phyloP scores from a whole-genome alignment of 2,113 vertebrate genomes.

The Picathartes gymnocephalus region DNA sequence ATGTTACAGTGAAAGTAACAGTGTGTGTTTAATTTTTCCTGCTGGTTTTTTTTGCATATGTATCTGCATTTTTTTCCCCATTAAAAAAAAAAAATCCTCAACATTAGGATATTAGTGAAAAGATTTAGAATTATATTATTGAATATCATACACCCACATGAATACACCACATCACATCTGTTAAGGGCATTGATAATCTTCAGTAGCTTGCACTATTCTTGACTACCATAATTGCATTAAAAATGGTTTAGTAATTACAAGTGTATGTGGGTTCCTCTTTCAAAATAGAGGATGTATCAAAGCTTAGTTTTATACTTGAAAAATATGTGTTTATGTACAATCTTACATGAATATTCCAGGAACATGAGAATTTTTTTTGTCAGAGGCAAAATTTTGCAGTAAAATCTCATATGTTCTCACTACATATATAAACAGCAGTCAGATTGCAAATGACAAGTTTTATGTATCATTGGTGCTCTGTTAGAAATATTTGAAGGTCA shows the following conservation, averaged over 20 bases:
- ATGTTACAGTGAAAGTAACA: not conserved
- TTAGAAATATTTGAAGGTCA: not conserved
- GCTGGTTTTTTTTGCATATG: not conserved
- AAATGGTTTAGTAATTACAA: not conserved
- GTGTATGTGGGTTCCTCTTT: not conserved
- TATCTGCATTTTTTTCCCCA: not conserved
- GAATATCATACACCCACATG: rapidly evolving
- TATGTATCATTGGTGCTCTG: not conserved
- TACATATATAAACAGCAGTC: not conserved
- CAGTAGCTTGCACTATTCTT: not conserved
- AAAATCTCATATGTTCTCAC: not conserved
- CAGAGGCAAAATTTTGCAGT: not conserved
- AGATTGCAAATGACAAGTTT: not conserved
- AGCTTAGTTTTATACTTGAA: not conserved
- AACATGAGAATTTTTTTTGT: not conserved
- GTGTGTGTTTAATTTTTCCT: not conserved
- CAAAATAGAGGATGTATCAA: not conserved
- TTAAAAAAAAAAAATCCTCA: not conserved
- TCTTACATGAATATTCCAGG: not conserved
- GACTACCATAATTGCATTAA: not conserved
- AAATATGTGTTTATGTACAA: not conserved
- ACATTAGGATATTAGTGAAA: not conserved
- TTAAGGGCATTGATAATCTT: not conserved
- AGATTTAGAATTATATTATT: not conserved
- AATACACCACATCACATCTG: not conserved